Evolutionary conservation across 1,140 invertebrate species (phyloP), one percentile per base, ranked within the genome.

Genomic region (Drosophila prosaltans): DNA sequence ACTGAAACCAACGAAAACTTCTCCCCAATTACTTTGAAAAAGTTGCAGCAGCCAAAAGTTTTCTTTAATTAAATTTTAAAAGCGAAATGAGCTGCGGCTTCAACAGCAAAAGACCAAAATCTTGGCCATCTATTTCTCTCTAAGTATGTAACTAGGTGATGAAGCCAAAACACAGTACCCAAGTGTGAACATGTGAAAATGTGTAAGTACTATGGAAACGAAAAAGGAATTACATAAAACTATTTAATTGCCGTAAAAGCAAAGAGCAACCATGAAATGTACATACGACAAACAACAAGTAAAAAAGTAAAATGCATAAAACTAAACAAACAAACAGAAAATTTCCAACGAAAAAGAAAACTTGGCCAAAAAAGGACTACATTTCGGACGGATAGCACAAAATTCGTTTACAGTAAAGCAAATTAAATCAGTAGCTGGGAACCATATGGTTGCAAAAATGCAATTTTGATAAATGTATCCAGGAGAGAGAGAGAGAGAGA

Each of bases 31-130:
- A 88, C 83, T 88, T 88, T 67, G 65, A 61, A 88, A 88, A 88
- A 88, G 72, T 88, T 86, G 73, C 43, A 62, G 69, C 73, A 67
- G 65, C 62, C 68, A 73, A 88, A 88, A 88, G 58, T 88, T 88
- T 88, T 74, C 76, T 80, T 83, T 88, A 88, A 88, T 88, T 88
- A 88, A 88, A 88, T 88, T 88, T 59, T 88, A 83, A 86, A 89
- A 83, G 45, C 70, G 68, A 88, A 88, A 89, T 89, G 83, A 88
- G 83, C 83, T 86, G 73, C 76, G 76, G 80, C 57, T 80, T 55
- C 36, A 55, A 48, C 16, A 26, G 45, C 45, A 58, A 66, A 68
- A 68, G 51, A 54, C 11, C 41, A 54, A 68, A 21, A 70, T 58
- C 55, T 58, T 24, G n/a, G 16, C 48, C 66, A 55, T 64, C 57